phyloP scores from a whole-genome alignment of 2,797 vertebrate species.

The Gallinago nigripennis region DNA sequence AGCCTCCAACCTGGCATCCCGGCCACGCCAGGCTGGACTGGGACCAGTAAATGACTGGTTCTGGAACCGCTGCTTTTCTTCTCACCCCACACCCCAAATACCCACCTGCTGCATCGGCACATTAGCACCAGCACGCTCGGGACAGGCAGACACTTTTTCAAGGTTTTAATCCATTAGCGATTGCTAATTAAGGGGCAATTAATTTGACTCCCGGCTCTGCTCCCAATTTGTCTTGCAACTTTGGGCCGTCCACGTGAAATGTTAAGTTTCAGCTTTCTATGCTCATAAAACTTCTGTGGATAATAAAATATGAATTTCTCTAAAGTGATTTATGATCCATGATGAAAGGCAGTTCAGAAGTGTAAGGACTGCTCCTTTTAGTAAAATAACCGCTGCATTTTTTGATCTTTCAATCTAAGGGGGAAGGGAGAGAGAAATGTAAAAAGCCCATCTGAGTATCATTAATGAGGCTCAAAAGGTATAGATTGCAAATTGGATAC shows the following conservation, averaged over 20 bases:
- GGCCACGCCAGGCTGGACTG: not conserved
- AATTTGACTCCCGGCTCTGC: constrained; percentile 9
- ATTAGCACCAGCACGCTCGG: not conserved
- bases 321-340: constrained; percentile 36
- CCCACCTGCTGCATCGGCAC: rapidly evolving
- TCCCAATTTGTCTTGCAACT: constrained; percentile 10
- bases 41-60: not conserved
- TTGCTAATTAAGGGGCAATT: constrained; percentile 21
- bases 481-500: not conserved
- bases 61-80: not conserved
- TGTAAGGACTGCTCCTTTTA: constrained; percentile 14
- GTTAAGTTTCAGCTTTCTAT: not conserved
- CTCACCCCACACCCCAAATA: not conserved
- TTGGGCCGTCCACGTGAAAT: not conserved
- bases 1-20: not conserved
- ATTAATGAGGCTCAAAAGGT: constrained; percentile 31
- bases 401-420: constrained; percentile 44
- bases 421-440: not conserved
- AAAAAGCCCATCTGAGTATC: not conserved
- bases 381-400: constrained; percentile 53
- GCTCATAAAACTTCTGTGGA: not conserved
- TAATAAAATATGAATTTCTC: constrained; percentile 21
- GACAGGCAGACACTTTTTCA: not conserved
- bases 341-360: constrained; percentile 45
- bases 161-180: constrained; percentile 23